phyloP scores from a whole-genome alignment of 2,113 vertebrate species.

The Myotis yumanensis region DNA sequence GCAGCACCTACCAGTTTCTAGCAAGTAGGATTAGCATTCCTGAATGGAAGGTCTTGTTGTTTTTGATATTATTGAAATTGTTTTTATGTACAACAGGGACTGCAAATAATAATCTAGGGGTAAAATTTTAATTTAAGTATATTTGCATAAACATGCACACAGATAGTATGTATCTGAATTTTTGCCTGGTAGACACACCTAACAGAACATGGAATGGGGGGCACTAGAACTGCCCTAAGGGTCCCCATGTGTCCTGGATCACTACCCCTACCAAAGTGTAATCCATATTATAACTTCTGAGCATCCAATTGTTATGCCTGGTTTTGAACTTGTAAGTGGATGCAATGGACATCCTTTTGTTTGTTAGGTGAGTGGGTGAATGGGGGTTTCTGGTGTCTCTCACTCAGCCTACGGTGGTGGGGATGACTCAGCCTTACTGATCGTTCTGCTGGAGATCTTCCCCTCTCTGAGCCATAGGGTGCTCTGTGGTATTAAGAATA shows the following conservation, averaged over 20 bases:
- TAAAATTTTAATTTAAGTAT: not conserved
- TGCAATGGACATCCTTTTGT: not conserved
- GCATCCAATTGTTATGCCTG: not conserved
- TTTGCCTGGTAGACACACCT: not conserved
- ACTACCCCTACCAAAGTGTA: not conserved
- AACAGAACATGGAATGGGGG: not conserved
- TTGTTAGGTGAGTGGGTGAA: not conserved
- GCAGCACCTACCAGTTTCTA: not conserved
- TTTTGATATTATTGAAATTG: not conserved
- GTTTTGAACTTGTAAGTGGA: not conserved
- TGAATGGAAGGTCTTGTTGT: not conserved
- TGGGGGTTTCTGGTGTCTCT: not conserved
- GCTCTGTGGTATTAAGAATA: not conserved
- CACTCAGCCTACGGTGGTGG: not conserved
- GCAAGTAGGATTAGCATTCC: not conserved
- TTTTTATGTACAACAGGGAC: not conserved
- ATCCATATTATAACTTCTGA: not conserved
- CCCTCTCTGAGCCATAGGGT: accelerated
- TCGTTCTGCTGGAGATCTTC: not conserved
- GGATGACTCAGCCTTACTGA: not conserved
- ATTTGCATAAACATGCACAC: not conserved
- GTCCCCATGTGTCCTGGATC: not conserved
- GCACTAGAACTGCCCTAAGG: not conserved
- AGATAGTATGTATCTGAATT: not conserved
- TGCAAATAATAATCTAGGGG: not conserved